Conservation (phyloP, 2,888 invertebrate species). For the Drosophila mettleri region DNA sequence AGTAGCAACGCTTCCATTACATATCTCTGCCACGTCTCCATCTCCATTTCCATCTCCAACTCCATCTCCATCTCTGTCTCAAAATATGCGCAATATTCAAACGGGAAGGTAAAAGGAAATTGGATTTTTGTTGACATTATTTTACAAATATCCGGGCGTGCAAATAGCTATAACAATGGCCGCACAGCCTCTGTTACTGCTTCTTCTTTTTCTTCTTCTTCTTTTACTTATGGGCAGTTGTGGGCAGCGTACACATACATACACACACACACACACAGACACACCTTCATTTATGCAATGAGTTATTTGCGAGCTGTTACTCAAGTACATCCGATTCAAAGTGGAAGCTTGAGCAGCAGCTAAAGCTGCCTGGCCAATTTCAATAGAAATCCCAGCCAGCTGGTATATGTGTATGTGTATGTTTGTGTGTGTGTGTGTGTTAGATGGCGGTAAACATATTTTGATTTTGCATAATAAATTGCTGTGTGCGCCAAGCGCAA, state of each 20-base stretch:
- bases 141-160: conserved; percentile 72
- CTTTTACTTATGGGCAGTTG: conserved; percentile 24
- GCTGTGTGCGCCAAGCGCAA: conserved; percentile 34
- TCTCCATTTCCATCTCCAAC: not conserved
- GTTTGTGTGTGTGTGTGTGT: conserved; percentile 20
- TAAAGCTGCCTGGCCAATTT: conserved; percentile 39
- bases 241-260: conserved; percentile 7
- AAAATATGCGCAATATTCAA: conserved; percentile 44
- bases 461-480: conserved; percentile 68
- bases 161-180: conserved; percentile 53
- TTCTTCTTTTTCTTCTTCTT: not conserved
- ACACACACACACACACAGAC: conserved; percentile 8
- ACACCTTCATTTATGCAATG: conserved; percentile 23
- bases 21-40: too few relatives aligned
- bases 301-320: conserved; percentile 40
- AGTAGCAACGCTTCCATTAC: too few relatives aligned
- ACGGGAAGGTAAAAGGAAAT: conserved; percentile 76
- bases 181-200: conserved; percentile 7
- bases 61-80: not conserved
- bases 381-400: conserved; percentile 26
- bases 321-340: conserved; percentile 45
- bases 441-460: conserved; percentile 54
- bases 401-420: conserved; percentile 1
- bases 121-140: conserved; percentile 80
- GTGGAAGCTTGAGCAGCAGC: conserved; percentile 26